A percentile compares a stretch with the other conserved stretches of the same genome.
Evolutionary conservation across 2,113 vertebrate genomes (phyloP).

Genomic region (Bos javanicus): DNA sequence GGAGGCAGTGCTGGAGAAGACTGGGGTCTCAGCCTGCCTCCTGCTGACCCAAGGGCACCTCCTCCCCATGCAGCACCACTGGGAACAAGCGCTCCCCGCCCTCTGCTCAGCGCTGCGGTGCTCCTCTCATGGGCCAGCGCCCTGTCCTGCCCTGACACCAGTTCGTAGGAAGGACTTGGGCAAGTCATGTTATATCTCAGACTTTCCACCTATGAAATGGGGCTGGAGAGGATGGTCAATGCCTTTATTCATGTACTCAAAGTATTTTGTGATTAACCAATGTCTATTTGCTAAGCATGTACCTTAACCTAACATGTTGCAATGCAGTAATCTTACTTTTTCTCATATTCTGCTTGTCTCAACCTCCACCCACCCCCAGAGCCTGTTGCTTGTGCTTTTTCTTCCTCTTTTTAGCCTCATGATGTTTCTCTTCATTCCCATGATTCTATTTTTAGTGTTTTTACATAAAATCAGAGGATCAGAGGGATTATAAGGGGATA

Average conservation of each 20-base stretch:
- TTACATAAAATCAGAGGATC: neutral
- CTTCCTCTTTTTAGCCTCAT: slow-evolving; percentile 8
- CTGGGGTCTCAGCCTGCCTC: neutral
- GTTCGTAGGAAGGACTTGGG: neutral
- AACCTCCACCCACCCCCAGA: neutral
- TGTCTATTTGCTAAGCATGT: neutral
- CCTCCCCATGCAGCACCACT: neutral
- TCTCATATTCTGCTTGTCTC: neutral
- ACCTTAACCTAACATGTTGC: neutral
- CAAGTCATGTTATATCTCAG: neutral
- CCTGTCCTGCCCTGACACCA: neutral
- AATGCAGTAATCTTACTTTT: neutral
- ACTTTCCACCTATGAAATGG: neutral
- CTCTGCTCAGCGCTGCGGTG: neutral
- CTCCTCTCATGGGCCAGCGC: no score
- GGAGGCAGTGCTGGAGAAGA: neutral
- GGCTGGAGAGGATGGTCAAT: neutral
- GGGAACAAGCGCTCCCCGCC: accelerated
- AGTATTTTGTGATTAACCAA: neutral
- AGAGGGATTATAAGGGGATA: neutral
- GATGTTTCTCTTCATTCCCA: neutral
- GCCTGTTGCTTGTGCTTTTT: neutral
- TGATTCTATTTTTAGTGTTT: neutral
- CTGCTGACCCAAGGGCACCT: neutral
- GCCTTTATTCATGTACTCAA: neutral